Base-by-base conservation (phyloP, 2,797 vertebrate genomes). In the Tinamus major region DNA sequence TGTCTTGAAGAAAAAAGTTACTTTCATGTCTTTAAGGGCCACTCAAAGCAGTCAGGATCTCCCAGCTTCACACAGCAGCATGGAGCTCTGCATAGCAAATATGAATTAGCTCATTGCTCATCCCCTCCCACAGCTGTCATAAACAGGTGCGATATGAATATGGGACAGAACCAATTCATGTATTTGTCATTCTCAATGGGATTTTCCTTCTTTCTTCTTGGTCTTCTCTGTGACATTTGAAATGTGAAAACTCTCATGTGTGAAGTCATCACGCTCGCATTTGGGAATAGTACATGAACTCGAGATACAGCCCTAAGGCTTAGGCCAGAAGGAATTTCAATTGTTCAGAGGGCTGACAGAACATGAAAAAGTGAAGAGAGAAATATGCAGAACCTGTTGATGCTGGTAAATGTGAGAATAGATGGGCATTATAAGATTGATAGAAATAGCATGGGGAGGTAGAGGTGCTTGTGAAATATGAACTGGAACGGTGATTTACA, bases 261-360 rank as follows among this genome's bases (percentile, higher is more conserved):
- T 49, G 68, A 86, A 37, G 71, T 68, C 90, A 93, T 79, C 79
- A 77, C 39, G 58, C 71, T 92, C 71, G 51, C 78, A 29, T 87
- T 78, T 80, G 89, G 80, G 75, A 93, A 87, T 13, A 44, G 80
- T 69, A 93, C 87, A 69, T 72, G 80, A 94, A 92, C 41, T 75
- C 53, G 39, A 79, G 58, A 75, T 8, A 16, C 4, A 78, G 93
- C 85, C 95, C 75, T 0, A 23, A 91, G 87, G 89, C 95, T 71
- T 61, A 61, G 83, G 87, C 94, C 89, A 94, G 89, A 87, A 79
- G 96, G 89, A 95, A 92, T 91, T 84, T 77, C 89, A 85, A 33
- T 75, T 63, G 85, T 89, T 91, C 89, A 75, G 92, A 63, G 80
- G 61, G 39, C 41, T 29, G 41, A 56, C 23, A 72, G 85, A 90